phyloP scores from a whole-genome alignment of 2,888 invertebrate genomes.

The Mesorhabditis spiculigera region DNA sequence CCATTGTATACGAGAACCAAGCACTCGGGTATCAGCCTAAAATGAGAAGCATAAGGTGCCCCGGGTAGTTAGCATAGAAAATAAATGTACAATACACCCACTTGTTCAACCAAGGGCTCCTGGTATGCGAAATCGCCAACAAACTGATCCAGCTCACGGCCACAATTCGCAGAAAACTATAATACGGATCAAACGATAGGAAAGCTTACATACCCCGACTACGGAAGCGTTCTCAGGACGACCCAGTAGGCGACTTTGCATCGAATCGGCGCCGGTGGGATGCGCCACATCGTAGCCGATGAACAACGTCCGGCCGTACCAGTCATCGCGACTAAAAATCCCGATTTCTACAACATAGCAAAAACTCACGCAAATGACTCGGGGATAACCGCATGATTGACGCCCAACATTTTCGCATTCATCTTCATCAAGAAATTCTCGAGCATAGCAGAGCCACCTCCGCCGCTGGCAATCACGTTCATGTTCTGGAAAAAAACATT shows the following conservation, averaged over 20 bases:
- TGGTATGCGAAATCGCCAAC: slow-evolving; percentile 38
- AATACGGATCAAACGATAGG: slow-evolving; percentile 2
- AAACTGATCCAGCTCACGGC: slow-evolving; percentile 15
- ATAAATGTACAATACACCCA: slow-evolving; percentile 3
- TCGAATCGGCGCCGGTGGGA: slow-evolving; percentile 13
- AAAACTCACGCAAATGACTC: neutral
- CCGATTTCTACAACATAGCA: too few relatives aligned
- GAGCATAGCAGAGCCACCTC: neutral
- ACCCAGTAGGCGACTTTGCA: slow-evolving; percentile 8
- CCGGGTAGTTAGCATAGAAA: neutral
- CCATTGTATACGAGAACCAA: slow-evolving; percentile 19
- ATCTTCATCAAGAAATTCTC: slow-evolving; percentile 1
- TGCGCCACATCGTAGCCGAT: slow-evolving; percentile 31
- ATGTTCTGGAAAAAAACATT: too few relatives aligned
- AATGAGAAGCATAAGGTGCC: neutral
- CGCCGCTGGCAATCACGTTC: too few relatives aligned
- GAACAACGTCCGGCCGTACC: slow-evolving; percentile 9
- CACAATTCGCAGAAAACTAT: slow-evolving; percentile 33
- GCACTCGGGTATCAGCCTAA: slow-evolving; percentile 20
- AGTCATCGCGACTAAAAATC: neutral
- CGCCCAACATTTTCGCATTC: slow-evolving; percentile 4
- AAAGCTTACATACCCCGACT: slow-evolving; percentile 23
- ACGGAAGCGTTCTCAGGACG: slow-evolving; percentile 15
- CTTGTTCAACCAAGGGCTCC: slow-evolving; percentile 20
- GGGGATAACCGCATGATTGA: neutral